Percentiles rank a stretch among this genome's conserved stretches.
These are phyloP conservation scores for Mythimna lalbum DNA, from an alignment of 2,888 invertebrate genomes.

Conservation along the genomic window DNA sequence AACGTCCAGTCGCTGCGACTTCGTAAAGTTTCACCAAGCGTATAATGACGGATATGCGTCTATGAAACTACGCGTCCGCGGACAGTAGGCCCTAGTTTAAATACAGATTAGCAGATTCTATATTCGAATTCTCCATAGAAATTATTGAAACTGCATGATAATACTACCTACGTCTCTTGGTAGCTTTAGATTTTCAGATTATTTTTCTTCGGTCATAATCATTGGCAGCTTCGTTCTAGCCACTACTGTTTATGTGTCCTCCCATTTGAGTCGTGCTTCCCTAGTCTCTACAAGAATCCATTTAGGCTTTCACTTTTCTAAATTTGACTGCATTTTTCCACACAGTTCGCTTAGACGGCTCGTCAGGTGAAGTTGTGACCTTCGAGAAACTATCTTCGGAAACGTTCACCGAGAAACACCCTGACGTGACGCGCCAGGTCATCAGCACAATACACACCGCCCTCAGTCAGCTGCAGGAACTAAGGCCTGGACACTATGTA, in stretches of 20 bases:
- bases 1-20: no score
- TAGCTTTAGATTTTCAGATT: neutral
- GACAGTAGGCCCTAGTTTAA: no score
- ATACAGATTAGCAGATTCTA: no score
- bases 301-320: neutral
- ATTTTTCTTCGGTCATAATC: neutral
- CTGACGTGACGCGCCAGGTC: slow-evolving; percentile 39
- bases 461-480: slow-evolving; percentile 74
- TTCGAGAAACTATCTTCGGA: slow-evolving; percentile 59
- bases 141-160: no score
- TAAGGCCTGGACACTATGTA: slow-evolving; percentile 79
- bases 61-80: no score
- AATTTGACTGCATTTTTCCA: neutral
- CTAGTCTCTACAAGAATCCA: neutral
- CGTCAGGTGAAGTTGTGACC: slow-evolving; percentile 76
- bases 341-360: slow-evolving; percentile 78
- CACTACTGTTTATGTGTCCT: neutral
- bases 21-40: no score
- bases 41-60: no score
- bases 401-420: slow-evolving; percentile 46
- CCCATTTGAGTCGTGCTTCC: neutral
- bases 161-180: no score
- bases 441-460: slow-evolving; percentile 66
- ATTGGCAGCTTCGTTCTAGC: neutral
- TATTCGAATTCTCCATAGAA: no score